A percentile compares a stretch with the other conserved stretches of the same genome.
Conservation (phyloP, 2,113 vertebrate species). For the Crypturellus undulatus region DNA sequence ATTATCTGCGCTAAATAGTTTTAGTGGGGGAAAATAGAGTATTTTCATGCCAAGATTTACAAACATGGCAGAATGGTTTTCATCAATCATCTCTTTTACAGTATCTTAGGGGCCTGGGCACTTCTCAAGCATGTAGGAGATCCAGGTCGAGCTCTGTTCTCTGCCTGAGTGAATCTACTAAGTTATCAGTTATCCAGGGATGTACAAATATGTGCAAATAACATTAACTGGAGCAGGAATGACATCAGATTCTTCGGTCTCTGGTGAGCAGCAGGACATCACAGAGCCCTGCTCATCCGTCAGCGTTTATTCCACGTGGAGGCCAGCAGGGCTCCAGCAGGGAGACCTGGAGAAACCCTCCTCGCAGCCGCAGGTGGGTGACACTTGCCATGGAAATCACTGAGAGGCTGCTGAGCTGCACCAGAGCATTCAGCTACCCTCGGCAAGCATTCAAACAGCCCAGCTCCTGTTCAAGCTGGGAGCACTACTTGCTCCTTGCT, state of each 20-base stretch:
- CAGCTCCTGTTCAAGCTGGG: not conserved
- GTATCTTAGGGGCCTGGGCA: not conserved
- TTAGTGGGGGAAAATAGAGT: not conserved
- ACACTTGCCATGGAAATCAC: not conserved
- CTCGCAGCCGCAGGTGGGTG: not conserved
- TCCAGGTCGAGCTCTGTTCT: not conserved
- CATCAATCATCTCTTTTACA: not conserved
- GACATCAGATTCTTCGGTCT: constrained; percentile 9
- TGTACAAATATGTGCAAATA: constrained; percentile 16
- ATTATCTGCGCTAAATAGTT: not conserved
- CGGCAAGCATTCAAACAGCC: not conserved
- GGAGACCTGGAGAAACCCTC: not conserved
- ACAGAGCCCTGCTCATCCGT: not conserved
- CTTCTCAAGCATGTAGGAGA: not conserved
- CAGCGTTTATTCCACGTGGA: not conserved
- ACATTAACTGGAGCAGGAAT: not conserved
- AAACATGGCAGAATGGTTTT: not conserved
- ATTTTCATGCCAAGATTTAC: not conserved
- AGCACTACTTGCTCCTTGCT: not conserved
- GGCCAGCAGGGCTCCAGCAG: not conserved
- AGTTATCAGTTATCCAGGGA: not conserved
- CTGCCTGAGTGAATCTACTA: not conserved
- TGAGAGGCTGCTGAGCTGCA: not conserved
- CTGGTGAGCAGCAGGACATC: not conserved
- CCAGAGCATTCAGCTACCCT: not conserved